These are phyloP conservation scores for Fulica atra DNA, from an alignment of 2,113 vertebrate genomes.

Conservation along the genomic window DNA sequence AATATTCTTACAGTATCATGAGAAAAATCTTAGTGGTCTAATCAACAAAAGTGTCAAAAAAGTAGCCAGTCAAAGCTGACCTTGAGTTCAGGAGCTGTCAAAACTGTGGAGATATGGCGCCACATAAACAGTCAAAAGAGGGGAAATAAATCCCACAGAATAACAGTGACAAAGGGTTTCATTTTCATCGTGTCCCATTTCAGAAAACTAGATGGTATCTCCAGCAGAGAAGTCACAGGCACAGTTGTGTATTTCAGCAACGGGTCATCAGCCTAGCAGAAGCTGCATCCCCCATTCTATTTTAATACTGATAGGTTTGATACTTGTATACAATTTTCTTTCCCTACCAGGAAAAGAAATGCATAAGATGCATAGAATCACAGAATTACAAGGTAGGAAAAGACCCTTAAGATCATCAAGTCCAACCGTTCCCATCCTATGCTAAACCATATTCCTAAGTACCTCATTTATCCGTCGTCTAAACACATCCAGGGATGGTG, in stretches of 20 bases:
- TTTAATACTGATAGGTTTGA: background rate
- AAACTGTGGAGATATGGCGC: background rate
- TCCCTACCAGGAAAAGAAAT: background rate
- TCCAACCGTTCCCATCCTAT: too few relatives aligned
- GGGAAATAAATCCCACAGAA: background rate
- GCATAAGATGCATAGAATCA: background rate
- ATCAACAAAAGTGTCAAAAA: background rate
- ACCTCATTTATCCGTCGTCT: too few relatives aligned
- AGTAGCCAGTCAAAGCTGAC: background rate
- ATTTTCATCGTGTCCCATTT: background rate
- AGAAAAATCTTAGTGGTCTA: background rate
- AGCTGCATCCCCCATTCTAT: background rate
- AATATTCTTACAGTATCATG: background rate
- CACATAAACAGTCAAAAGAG: background rate
- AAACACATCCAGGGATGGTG: too few relatives aligned
- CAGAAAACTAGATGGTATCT: background rate
- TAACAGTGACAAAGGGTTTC: background rate
- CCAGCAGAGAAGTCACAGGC: background rate
- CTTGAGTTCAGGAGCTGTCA: background rate
- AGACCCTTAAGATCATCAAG: too few relatives aligned
- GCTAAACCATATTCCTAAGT: too few relatives aligned
- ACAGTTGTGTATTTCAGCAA: background rate
- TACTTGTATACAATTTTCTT: background rate
- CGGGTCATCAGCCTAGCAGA: background rate
- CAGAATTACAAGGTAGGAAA: too few relatives aligned